Evolutionary conservation across 2,888 invertebrate genomes (phyloP), one percentile per base, ranked within the genome.

Genomic region (Pteria penguin): DNA sequence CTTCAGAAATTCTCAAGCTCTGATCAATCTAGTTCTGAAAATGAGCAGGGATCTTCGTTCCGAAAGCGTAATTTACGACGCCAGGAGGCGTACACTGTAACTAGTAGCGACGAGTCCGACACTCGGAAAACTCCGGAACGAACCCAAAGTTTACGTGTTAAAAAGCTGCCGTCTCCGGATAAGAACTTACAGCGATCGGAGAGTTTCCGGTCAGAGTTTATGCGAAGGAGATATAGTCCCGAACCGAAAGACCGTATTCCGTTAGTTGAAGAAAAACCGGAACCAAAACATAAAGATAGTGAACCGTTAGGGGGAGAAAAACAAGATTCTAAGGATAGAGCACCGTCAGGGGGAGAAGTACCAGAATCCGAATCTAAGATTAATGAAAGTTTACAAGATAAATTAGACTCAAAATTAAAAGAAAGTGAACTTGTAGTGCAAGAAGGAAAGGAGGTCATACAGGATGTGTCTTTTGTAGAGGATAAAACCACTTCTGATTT

Each of bases 141-240:
- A 89, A 91, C 85, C 84, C 92, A 83, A 73, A 85, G 89, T 89
- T 92, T 86, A 52, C 71, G 75, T 5, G 75, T 76, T 14, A 72
- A 67, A 52, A 68, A 71, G 27, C 72, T 82, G 4, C 69, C 84
- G 5, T 94, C 94, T 85, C 93, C 94, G 82, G 95, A 95, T n/a
- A 81, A 66, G 31, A 71, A 78, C 14, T 78, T 87, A 63, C 84
- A 85, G 61, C 79, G 87, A 66, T 84, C 87, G 2, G 78, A 82
- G 31, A 88, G 87, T 74, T 88, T 89, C 80, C 86, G 83, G 72
- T 86, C 88, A 2, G 83, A 84, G 55, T 87, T 87, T 74, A 87
- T 87, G 87, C 72, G 79, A 57, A 75, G 80, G 54, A 76, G 83
- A 22, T 80, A 78, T 22, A 80, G 83, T 68, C 84, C 84, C 14